Conservation (phyloP, 2,113 vertebrate species). For the Ancistrus triradiatus region DNA sequence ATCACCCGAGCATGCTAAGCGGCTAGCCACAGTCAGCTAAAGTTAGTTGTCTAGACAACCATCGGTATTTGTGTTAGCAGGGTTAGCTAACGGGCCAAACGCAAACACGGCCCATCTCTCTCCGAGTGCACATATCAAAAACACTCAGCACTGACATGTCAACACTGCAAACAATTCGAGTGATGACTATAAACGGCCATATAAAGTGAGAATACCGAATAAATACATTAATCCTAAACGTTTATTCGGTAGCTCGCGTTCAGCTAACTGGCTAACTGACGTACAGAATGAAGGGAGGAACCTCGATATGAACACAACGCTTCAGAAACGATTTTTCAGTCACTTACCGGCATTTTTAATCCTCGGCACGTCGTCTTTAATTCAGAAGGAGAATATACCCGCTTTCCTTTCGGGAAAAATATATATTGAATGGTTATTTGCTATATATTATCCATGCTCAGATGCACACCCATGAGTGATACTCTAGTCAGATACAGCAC, state of each 20-base stretch:
- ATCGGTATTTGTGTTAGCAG: constrained; percentile 5
- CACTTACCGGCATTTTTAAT: constrained; percentile 64
- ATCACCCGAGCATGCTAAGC: not conserved
- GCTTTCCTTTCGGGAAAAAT: not conserved
- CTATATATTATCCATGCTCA: constrained; percentile 21
- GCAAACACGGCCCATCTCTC: too few relatives aligned
- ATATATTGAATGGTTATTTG: not conserved
- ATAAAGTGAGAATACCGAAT: not conserved
- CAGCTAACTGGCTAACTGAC: constrained; percentile 5
- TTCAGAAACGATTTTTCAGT: not conserved
- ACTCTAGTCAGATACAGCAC: not conserved
- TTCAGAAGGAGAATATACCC: too few relatives aligned
- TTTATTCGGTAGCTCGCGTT: not conserved
- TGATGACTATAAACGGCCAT: too few relatives aligned
- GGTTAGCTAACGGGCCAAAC: not conserved
- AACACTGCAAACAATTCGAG: too few relatives aligned
- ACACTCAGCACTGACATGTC: too few relatives aligned
- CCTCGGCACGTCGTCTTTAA: not conserved
- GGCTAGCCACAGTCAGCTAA: not conserved
- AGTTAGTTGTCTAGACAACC: constrained; percentile 17
- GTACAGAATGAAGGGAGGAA: constrained; percentile 54
- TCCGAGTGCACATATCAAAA: not conserved
- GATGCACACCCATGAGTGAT: constrained; percentile 18
- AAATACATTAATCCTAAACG: not conserved
- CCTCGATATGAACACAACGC: constrained; percentile 40